phyloP scores from a whole-genome alignment of 2,113 vertebrate genomes.

The Aptenodytes forsteri region DNA sequence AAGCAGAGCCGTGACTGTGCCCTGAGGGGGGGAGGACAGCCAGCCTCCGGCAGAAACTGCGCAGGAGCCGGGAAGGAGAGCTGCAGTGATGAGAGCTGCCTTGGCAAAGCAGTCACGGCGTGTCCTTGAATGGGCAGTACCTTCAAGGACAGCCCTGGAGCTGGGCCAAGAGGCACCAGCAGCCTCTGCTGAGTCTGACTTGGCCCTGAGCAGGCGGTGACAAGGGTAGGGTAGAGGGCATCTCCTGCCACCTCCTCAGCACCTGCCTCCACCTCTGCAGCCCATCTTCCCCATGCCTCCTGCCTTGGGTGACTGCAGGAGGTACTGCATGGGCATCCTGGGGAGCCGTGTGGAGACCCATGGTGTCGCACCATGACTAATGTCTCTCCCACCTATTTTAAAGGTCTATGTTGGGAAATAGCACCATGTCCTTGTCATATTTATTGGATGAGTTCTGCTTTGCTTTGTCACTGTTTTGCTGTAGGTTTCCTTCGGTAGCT shows the following conservation, averaged over 20 bases:
- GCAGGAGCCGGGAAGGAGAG: background rate
- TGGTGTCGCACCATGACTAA: background rate
- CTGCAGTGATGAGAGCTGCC: background rate
- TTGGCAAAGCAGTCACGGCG: background rate
- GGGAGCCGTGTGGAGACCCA: rapidly evolving
- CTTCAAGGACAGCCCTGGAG: background rate
- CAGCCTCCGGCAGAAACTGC: background rate
- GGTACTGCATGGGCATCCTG: background rate
- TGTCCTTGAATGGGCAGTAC: background rate
- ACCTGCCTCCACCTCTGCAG: background rate
- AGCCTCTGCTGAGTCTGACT: background rate
- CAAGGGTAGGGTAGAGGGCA: background rate
- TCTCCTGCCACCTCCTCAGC: background rate
- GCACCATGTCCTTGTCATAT: background rate
- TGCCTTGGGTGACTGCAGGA: background rate
- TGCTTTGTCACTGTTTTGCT: background rate
- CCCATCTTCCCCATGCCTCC: background rate
- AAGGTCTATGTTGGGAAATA: background rate
- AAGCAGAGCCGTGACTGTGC: background rate
- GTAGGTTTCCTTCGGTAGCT: background rate
- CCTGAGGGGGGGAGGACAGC: background rate
- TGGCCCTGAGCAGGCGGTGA: background rate
- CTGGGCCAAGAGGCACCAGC: background rate
- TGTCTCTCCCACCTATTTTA: background rate
- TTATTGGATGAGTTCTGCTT: background rate